A percentile compares a stretch with the other conserved stretches of the same genome.
Conservation (phyloP, 2,113 vertebrate species). For the Martes martes region DNA sequence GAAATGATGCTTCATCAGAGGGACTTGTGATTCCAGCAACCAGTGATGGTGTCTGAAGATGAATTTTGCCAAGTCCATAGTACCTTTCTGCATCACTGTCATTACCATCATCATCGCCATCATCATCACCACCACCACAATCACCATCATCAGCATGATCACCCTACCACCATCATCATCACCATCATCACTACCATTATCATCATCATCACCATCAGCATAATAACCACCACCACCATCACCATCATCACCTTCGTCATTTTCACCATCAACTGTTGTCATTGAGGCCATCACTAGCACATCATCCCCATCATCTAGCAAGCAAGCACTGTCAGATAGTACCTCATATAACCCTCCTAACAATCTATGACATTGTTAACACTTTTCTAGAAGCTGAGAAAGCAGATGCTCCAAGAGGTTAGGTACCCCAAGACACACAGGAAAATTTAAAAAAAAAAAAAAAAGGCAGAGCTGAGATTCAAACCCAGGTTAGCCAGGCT, state of each 20-base stretch:
- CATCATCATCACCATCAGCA: not conserved
- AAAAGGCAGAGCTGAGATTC: not conserved
- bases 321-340: not conserved
- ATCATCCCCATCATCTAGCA: not conserved
- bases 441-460: not conserved
- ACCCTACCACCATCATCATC: accelerated
- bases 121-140: accelerated
- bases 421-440: not conserved
- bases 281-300: not conserved
- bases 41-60: not conserved
- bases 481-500: not conserved
- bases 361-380: not conserved
- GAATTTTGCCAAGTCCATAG: not conserved
- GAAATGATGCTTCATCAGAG: not conserved
- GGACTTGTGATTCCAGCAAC: not conserved
- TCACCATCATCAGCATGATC: accelerated
- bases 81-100: not conserved
- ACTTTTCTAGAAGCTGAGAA: not conserved
- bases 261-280: not conserved
- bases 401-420: not conserved
- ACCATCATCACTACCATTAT: accelerated
- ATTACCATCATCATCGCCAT: accelerated
- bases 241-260: not conserved
- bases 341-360: not conserved
- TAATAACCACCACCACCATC: not conserved